Percentiles rank a stretch among this genome's conserved stretches.
phyloP scores from a whole-genome alignment of 2,797 vertebrate species.

The Lacerta viridis region DNA sequence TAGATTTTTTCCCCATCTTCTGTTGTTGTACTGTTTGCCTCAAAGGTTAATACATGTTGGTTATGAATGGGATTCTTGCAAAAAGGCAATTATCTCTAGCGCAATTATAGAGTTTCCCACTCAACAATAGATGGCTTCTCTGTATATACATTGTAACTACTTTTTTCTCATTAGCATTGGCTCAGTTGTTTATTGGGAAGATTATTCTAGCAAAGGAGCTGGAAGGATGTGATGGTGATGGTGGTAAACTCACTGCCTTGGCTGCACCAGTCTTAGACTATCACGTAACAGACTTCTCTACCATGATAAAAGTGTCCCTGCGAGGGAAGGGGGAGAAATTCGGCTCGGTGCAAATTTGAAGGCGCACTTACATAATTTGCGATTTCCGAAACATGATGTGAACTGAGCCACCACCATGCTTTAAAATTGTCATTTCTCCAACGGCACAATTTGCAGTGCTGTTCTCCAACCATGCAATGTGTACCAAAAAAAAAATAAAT shows the following conservation, averaged over 20 bases:
- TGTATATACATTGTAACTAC: slow-evolving; percentile 52
- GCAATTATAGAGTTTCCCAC: slow-evolving; percentile 44
- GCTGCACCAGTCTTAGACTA: background rate
- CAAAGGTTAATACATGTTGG: slow-evolving; percentile 73
- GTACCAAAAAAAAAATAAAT: too few relatives aligned
- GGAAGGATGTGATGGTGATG: background rate
- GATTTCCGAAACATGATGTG: too few relatives aligned
- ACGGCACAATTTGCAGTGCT: too few relatives aligned
- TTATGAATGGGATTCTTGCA: slow-evolving; percentile 63
- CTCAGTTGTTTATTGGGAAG: background rate
- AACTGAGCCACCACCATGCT: too few relatives aligned
- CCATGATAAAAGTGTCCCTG: too few relatives aligned
- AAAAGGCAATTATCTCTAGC: slow-evolving; percentile 62
- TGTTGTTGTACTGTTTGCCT: slow-evolving; percentile 56
- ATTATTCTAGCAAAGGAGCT: background rate
- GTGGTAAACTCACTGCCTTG: rapidly evolving
- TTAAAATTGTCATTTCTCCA: too few relatives aligned
- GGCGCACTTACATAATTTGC: too few relatives aligned
- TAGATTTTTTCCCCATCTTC: slow-evolving; percentile 23
- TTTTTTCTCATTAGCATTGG: slow-evolving; percentile 8
- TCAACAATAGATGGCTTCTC: slow-evolving; percentile 36
- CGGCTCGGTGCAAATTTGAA: too few relatives aligned
- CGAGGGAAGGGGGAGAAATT: too few relatives aligned
- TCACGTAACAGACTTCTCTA: too few relatives aligned
- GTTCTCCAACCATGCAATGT: too few relatives aligned